These are phyloP conservation scores for Galeruca laticollis DNA, from an alignment of 2,888 invertebrate genomes.

Conservation along the genomic window DNA sequence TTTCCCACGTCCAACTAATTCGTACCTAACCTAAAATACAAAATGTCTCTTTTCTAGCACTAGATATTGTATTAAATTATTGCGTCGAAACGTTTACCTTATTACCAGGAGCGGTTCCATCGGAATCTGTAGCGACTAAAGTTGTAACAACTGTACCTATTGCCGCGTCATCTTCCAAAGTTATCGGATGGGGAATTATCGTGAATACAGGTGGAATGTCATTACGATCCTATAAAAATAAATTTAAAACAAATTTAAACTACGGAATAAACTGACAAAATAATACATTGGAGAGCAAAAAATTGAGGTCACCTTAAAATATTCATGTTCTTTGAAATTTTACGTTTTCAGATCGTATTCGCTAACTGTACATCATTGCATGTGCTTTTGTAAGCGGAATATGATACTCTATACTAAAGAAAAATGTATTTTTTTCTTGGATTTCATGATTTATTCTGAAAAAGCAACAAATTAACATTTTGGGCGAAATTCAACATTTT, in stretches of 20 bases:
- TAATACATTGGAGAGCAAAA: too few relatives aligned
- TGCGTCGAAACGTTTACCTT: conserved; percentile 66
- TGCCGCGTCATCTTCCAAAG: conserved; percentile 84
- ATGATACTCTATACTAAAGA: too few relatives aligned
- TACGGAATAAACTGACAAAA: too few relatives aligned
- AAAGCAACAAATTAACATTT: too few relatives aligned
- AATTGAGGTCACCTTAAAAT: too few relatives aligned
- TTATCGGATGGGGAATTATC: conserved; percentile 83
- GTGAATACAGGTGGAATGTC: conserved; percentile 91
- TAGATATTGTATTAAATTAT: not conserved
- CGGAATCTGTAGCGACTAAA: conserved; percentile 84
- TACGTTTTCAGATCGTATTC: too few relatives aligned
- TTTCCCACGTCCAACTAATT: conserved; percentile 85
- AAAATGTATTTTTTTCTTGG: too few relatives aligned
- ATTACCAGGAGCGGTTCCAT: conserved; percentile 88
- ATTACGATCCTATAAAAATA: conserved; percentile 78
- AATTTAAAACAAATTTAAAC: not conserved
- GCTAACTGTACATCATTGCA: too few relatives aligned
- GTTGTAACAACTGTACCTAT: conserved; percentile 86
- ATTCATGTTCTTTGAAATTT: too few relatives aligned
- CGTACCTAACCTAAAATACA: conserved; percentile 72
- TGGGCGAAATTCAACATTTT: too few relatives aligned
- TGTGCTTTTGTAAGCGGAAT: too few relatives aligned
- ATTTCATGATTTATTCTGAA: too few relatives aligned
- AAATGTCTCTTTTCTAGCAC: not conserved